phyloP scores from a whole-genome alignment of 2,797 vertebrate genomes.

The Tapera naevia region DNA sequence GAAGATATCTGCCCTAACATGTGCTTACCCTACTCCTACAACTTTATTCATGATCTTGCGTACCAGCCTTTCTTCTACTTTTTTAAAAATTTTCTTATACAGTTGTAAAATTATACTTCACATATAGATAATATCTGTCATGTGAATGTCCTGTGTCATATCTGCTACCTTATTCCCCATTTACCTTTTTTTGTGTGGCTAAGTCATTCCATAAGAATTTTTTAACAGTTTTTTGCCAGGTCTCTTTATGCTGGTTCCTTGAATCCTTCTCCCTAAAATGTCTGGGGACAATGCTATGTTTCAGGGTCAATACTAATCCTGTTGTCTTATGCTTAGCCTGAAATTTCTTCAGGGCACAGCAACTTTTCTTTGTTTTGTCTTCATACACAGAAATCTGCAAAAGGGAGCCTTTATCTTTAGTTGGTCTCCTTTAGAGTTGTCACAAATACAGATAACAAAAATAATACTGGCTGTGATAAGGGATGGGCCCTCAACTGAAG shows the following conservation, averaged over 20 bases:
- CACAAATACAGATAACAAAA: background rate
- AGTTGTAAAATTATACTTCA: background rate
- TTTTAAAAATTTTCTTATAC: background rate
- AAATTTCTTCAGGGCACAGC: background rate
- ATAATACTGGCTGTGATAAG: background rate
- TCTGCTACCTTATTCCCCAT: background rate
- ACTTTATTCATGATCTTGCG: background rate
- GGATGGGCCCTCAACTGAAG: background rate
- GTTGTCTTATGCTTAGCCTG: background rate
- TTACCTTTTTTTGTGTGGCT: background rate
- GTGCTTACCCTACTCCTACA: background rate
- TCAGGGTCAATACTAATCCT: background rate
- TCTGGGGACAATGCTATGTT: background rate
- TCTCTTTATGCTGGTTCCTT: background rate
- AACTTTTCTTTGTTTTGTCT: background rate
- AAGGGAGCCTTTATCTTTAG: background rate
- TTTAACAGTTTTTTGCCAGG: background rate
- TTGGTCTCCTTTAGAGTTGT: background rate
- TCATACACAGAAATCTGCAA: background rate
- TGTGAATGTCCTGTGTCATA: background rate
- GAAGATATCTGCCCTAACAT: background rate
- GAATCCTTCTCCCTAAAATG: background rate
- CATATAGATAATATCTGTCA: background rate
- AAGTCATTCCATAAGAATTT: background rate
- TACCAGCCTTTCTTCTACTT: background rate